Conservation (phyloP, 2,113 vertebrate genomes). For the Canis aureus region DNA sequence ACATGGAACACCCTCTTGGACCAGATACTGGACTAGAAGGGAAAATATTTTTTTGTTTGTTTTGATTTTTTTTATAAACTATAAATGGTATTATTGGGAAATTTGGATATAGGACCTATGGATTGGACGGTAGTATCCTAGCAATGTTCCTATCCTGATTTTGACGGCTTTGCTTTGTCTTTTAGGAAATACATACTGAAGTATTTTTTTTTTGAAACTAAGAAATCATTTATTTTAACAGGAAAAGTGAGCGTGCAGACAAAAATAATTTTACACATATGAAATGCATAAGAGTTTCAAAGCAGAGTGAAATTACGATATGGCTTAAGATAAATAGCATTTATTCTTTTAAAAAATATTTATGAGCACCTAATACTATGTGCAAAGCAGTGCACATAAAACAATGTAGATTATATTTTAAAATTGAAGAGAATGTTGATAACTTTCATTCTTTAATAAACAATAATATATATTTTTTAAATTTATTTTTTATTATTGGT, state of each 20-base stretch:
- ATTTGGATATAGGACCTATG: background rate
- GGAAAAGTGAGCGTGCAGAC: background rate
- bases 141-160: background rate
- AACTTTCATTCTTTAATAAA: background rate
- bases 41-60: background rate
- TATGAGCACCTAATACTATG: background rate
- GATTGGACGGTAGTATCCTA: background rate
- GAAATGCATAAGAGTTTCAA: conserved; percentile 28
- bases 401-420: background rate
- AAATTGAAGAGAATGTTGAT: background rate
- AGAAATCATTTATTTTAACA: conserved; percentile 8
- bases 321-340: conserved; percentile 29
- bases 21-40: background rate
- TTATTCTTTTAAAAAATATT: conserved; percentile 22
- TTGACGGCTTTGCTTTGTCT: background rate
- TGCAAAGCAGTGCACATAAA: background rate
- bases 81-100: background rate
- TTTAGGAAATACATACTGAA: background rate
- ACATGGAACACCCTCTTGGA: background rate
- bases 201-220: background rate
- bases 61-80: background rate
- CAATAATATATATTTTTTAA: background rate
- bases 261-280: conserved; percentile 42
- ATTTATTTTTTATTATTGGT: too few species aligned
- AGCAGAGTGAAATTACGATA: conserved; percentile 29